Evolutionary conservation across 2,888 invertebrate species (phyloP), one percentile per base, ranked within the genome.

Genomic region (Andrena haemorrhoa): DNA sequence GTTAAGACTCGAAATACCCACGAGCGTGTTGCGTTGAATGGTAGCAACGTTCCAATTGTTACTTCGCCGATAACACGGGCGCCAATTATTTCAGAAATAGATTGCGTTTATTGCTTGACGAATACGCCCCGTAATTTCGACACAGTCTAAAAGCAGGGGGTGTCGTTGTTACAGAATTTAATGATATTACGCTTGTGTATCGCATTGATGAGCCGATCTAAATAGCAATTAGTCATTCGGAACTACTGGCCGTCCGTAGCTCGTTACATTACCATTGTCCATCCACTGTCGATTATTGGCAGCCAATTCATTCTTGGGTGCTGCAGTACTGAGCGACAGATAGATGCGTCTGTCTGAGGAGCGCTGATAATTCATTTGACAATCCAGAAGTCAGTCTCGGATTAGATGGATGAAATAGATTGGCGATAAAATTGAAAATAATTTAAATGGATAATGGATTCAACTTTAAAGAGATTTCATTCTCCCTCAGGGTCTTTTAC

Each of bases 261-360:
- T 76, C 76, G 83, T 83, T 88, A 85, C 81, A 79, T 83, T 86
- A 83, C 41, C 82, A 75, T 73, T 77, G 63, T 63, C 74, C 49
- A 71, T 60, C 73, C 66, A 76, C 56, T 76, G 69, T 77, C 75
- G 73, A 88, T 85, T 75, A 83, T 83, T 64, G 73, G 51, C 61
- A 58, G 70, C 26, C 68, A 75, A 86, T 84, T 82, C 64, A 79
- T 80, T 80, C 60, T 63, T 63, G 60, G 72, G 33, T 7, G n/a
- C 7, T 3, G 0, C 3, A 23, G 20, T 8, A 16, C 31, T n/a
- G 12, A 26, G 6, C 16, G 35, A 26, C 33, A 1, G 20, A 29
- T 12, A 10, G 2, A 12, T 10, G 41, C 23, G 26, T 26, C 20
- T 66, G 8, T 65, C 10, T 56, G 23, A 33, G 51, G 23, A 64